Base-by-base conservation (phyloP, 2,888 invertebrate genomes). In the Lypha dubia region DNA sequence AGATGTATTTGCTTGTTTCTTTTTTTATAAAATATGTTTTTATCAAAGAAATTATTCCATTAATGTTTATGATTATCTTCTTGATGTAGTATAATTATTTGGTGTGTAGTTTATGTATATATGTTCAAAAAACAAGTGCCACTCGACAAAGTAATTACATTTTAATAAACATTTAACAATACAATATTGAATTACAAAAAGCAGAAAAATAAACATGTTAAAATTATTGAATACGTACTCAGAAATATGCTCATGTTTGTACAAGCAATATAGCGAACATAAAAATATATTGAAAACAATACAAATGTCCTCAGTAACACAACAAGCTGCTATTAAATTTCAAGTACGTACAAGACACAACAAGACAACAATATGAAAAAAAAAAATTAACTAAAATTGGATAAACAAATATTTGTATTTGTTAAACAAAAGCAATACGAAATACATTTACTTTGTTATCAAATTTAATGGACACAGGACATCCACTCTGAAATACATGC, bases 361-460 rank as follows among this genome's bases (percentile, higher is more conserved):
- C n/a, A n/a, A 65, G 62, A 51, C 20, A 65, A 56, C 20, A 65
- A 73, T 35, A 6, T 15, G 0, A 3, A 53, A 22, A 71, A 77
- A 53, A 22, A 71, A 77, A 22, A 49, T 15, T 24, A 58, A 67
- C 17, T 46, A 56, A 35, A 38, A 32, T 53, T 53, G 63, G 17
- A 20, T 35, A 51, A 28, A 58, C 35, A 65, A 56, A 63, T 46
- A 22, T 15, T 65, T 73, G 65, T 67, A 49, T 73, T 49, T 79
- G 73, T 38, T 73, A 58, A 79, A 65, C 17, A 65, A 79, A 46
- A 81, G 38, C 65, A 65, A 7, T n/a, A 38, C 51, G 32, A 38
- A 67, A 80, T 76, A 81, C 75, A 81, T 68, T 81, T 75, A 75
- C 68, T 74, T 75, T 38, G 51, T 60, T 74, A 74, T 80, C 51